Conservation (phyloP, 2,113 vertebrate species). For the Chrysemys picta region DNA sequence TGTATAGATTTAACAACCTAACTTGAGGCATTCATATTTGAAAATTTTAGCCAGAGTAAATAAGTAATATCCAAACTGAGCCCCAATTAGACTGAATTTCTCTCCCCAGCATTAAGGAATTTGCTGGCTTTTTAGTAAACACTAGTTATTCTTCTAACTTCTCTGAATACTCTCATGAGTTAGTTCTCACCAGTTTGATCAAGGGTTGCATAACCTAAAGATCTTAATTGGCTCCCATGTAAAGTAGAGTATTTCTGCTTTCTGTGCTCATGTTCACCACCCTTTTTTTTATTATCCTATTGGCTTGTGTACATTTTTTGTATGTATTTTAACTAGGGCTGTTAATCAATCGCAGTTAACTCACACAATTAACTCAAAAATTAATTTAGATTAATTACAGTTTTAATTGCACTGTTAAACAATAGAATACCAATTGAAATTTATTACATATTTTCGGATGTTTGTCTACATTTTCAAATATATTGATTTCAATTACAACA, state of each 20-base stretch:
- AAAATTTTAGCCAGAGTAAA: background rate
- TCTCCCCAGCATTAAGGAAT: background rate
- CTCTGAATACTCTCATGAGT: background rate
- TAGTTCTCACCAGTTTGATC: background rate
- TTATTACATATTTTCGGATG: too few relatives aligned
- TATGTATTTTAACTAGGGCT: background rate
- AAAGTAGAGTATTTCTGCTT: background rate
- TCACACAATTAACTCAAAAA: too few relatives aligned
- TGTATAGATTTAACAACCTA: slow-evolving; percentile 18
- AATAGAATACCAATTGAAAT: too few relatives aligned
- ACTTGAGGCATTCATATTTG: slow-evolving; percentile 6
- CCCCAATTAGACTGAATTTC: background rate
- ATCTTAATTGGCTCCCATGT: background rate
- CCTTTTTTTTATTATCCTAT: background rate
- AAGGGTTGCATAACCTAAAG: background rate
- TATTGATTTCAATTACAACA: too few relatives aligned
- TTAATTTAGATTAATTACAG: too few relatives aligned
- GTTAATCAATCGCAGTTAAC: too few relatives aligned
- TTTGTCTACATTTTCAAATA: too few relatives aligned
- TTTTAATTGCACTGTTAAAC: too few relatives aligned
- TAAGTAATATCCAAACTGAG: background rate
- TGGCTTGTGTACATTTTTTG: background rate
- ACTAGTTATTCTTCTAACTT: background rate
- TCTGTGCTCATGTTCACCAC: accelerated
- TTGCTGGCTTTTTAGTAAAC: background rate